Conservation (phyloP, 1,140 invertebrate genomes). For the Drosophila tropicalis region DNA sequence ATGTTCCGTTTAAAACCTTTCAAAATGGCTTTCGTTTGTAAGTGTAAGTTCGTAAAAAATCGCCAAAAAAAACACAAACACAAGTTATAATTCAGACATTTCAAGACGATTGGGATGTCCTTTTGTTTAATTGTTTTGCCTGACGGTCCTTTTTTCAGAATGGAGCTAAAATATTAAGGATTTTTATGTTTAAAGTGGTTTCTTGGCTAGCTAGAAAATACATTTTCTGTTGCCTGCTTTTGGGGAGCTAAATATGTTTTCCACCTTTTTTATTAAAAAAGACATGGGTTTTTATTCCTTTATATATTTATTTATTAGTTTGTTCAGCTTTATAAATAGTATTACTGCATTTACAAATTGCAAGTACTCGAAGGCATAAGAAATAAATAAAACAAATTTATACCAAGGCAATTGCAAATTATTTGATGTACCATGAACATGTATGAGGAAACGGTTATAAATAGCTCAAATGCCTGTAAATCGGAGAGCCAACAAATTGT, state of each 20-base stretch:
- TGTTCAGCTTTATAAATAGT: slow-evolving; percentile 12
- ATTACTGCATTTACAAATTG: slow-evolving; percentile 22
- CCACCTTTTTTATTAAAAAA: no score
- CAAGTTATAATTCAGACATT: not conserved
- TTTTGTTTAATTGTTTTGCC: not conserved
- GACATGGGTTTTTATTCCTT: not conserved
- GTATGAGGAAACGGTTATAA: not conserved
- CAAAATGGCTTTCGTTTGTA: no score
- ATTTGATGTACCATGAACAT: not conserved
- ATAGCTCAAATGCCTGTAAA: not conserved
- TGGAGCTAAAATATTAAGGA: no score
- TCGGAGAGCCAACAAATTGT: slow-evolving; percentile 4
- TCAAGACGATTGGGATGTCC: not conserved
- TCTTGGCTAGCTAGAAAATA: no score
- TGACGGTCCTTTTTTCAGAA: no score
- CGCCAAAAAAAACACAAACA: no score
- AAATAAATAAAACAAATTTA: slow-evolving; percentile 11
- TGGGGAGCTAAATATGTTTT: no score
- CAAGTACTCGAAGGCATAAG: slow-evolving; percentile 11
- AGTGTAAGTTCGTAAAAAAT: no score
- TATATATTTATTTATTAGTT: slow-evolving; percentile 23
- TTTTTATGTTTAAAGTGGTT: no score
- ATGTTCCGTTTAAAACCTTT: no score
- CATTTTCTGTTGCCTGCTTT: no score
- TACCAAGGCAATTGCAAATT: not conserved